Base-by-base conservation (phyloP, 2,888 invertebrate species). In the Amiota communis region DNA sequence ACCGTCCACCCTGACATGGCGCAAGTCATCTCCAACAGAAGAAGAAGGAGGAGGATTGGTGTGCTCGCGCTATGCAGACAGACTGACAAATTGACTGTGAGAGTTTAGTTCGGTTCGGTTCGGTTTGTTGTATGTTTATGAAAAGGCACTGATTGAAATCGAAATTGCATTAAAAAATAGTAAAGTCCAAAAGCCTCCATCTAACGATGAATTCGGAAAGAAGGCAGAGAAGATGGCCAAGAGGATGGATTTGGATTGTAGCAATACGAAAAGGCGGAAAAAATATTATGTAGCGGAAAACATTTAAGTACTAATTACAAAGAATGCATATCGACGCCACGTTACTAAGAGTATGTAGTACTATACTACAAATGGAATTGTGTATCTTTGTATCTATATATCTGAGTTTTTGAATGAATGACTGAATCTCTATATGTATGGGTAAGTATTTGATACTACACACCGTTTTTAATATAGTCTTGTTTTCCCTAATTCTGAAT, bases 301-400 rank as follows among this genome's bases (percentile, higher is more conserved):
- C 81, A 82, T 85, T 84, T 83, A 83, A 82, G 80, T 82, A 84
- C 84, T 86, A 82, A 86, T 86, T 86, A 84, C 86, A 85, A 84
- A 84, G 84, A 86, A 84, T 86, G 81, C 82, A 80, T 82, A 82
- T 83, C 84, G 86, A 79, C 82, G 79, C 11, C 36, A 72, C 81
- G 76, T 75, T 20, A 17, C 36, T 17, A 63, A 4, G 23, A 23
- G 23, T 23, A 23, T 23, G 3, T 23, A 4, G 36, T 36, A n/a
- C n/a, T n/a, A 6, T 13, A 47, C 47, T 56, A 57, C 70, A 13
- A 36, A 10, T 51, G n/a, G 46, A 10, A 23, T 36, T 11, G 36
- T 36, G 12, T 36, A 46, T 46, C 12, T 4, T 8, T 46, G 10
- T 63, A 46, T 46, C 12, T 36, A 46, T 46, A 15, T n/a, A 46